Conservation (phyloP, 2,113 vertebrate genomes). For the Scopus umbretta region DNA sequence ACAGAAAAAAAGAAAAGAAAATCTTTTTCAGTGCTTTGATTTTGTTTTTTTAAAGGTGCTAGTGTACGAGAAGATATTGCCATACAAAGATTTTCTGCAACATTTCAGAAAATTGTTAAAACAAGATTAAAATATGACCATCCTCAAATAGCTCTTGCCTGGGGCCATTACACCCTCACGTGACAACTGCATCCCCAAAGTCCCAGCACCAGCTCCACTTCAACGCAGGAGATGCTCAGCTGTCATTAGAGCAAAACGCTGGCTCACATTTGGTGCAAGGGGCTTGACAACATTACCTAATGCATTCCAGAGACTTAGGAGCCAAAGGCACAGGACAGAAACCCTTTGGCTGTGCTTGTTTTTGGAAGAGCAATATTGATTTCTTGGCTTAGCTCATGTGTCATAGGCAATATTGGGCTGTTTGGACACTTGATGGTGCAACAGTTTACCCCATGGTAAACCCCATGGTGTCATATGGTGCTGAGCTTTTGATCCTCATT, state of each 20-base stretch:
- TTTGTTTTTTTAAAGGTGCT: not conserved
- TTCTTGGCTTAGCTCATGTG: not conserved
- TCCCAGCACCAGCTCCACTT: not conserved
- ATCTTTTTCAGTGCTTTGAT: not conserved
- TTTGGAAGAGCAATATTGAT: not conserved
- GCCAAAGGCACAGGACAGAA: not conserved
- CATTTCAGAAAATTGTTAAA: not conserved
- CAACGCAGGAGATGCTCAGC: not conserved
- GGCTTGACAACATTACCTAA: not conserved
- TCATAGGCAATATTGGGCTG: not conserved
- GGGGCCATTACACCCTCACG: rapidly evolving
- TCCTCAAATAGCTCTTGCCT: not conserved
- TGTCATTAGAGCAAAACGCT: not conserved
- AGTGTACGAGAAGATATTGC: not conserved
- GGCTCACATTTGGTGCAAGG: not conserved
- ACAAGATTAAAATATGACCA: not conserved
- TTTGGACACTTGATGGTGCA: not conserved
- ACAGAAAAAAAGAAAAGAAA: not conserved
- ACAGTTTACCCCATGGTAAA: not conserved
- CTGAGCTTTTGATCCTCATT: not conserved
- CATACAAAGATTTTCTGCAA: not conserved
- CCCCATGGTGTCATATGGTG: not conserved
- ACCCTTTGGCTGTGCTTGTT: not conserved
- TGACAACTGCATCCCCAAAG: not conserved
- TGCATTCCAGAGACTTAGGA: not conserved